Evolutionary conservation across 1,140 invertebrate species (phyloP).

Genomic region (Drosophila mojavensis): DNA sequence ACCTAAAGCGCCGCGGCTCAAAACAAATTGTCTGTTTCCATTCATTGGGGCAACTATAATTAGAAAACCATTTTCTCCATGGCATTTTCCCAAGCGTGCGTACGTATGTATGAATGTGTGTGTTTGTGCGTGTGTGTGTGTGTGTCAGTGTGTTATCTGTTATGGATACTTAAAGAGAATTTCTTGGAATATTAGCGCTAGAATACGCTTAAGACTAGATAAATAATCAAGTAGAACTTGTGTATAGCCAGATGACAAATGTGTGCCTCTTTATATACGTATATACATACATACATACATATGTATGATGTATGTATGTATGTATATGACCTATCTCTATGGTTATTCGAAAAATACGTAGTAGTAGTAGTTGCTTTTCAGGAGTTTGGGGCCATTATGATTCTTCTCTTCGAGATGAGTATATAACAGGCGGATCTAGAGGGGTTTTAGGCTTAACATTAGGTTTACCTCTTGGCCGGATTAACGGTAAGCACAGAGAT

Average conservation of each 20-base stretch:
- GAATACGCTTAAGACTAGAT: background rate
- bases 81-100: constrained; percentile 30
- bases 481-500: too few relatives aligned
- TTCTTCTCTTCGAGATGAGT: too few relatives aligned
- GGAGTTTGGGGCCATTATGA: too few relatives aligned
- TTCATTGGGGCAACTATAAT: constrained; percentile 54
- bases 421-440: too few relatives aligned
- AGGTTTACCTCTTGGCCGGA: too few relatives aligned
- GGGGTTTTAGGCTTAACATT: too few relatives aligned
- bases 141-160: constrained; percentile 23
- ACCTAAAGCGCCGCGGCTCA: constrained; percentile 24
- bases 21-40: constrained; percentile 44
- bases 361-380: too few relatives aligned
- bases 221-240: background rate
- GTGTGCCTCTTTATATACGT: background rate
- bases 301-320: background rate
- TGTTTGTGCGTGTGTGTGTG: background rate
- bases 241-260: too few relatives aligned
- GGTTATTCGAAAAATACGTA: too few relatives aligned
- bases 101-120: background rate
- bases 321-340: too few relatives aligned
- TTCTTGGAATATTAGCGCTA: constrained; percentile 23
- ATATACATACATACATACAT: background rate
- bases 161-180: constrained; percentile 33
- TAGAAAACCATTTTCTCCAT: constrained; percentile 46